Evolutionary conservation across 2,113 vertebrate genomes (phyloP).

Genomic region (Nothocercus nigrocapillus): DNA sequence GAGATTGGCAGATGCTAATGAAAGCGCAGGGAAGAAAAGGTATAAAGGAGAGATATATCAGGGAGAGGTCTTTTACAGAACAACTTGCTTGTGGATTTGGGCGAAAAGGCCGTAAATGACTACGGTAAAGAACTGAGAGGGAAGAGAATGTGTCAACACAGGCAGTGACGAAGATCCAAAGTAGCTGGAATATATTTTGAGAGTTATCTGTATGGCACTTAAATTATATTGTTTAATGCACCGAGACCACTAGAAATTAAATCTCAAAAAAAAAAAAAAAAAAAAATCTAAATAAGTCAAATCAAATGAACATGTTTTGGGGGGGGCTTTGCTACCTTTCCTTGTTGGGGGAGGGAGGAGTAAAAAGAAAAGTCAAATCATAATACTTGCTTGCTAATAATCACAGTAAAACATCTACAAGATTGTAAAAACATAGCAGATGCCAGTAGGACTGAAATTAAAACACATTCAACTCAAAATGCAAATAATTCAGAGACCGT

Average conservation of each 20-base stretch:
- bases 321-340: background rate
- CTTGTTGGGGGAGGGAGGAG: background rate
- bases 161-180: background rate
- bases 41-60: background rate
- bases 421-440: constrained; percentile 46
- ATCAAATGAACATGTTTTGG: background rate
- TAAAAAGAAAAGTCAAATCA: background rate
- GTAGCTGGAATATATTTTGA: background rate
- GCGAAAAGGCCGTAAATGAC: background rate
- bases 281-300: background rate
- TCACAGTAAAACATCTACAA: constrained; percentile 31
- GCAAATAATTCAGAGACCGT: constrained; percentile 49
- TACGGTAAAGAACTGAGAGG: background rate
- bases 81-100: background rate
- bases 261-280: background rate
- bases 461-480: constrained; percentile 50
- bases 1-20: background rate
- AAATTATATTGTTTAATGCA: background rate
- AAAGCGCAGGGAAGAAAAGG: background rate
- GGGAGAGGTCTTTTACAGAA: background rate
- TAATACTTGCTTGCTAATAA: constrained; percentile 38
- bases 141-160: background rate
- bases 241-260: background rate
- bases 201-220: background rate
- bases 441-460: constrained; percentile 43